Conservation (phyloP, 2,113 vertebrate genomes). For the Typhlomys cinereus region DNA sequence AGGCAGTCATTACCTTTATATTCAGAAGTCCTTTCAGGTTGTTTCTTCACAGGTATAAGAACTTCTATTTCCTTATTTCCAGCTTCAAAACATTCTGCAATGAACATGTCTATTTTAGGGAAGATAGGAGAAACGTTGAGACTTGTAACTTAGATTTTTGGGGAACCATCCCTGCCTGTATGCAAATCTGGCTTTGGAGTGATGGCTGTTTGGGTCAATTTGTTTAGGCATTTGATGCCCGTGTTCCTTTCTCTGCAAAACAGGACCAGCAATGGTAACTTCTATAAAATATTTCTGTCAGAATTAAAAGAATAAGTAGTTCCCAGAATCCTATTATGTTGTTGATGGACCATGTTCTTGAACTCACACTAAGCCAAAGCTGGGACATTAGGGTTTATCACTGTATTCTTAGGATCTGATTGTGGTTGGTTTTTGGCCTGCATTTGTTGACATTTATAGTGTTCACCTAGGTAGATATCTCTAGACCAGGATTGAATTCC, state of each 20-base stretch:
- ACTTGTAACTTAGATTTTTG: background rate
- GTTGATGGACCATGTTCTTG: background rate
- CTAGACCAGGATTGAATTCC: background rate
- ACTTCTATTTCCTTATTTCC: background rate
- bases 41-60: background rate
- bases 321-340: too few relatives aligned
- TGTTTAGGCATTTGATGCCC: background rate
- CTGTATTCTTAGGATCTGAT: fast-evolving
- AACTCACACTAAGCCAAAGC: background rate
- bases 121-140: background rate
- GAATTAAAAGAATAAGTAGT: background rate
- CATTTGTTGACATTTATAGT: background rate
- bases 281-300: background rate
- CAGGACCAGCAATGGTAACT: fast-evolving
- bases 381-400: background rate
- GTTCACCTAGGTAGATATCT: background rate
- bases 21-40: background rate
- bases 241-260: background rate
- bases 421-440: background rate
- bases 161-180: fast-evolving
- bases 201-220: background rate
- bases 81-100: background rate
- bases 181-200: background rate
- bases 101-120: background rate
- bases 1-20: fast-evolving